Evolutionary conservation across 2,113 vertebrate species (phyloP), one percentile per base, ranked within the genome.

Genomic region (Edolisoma coerulescens): DNA sequence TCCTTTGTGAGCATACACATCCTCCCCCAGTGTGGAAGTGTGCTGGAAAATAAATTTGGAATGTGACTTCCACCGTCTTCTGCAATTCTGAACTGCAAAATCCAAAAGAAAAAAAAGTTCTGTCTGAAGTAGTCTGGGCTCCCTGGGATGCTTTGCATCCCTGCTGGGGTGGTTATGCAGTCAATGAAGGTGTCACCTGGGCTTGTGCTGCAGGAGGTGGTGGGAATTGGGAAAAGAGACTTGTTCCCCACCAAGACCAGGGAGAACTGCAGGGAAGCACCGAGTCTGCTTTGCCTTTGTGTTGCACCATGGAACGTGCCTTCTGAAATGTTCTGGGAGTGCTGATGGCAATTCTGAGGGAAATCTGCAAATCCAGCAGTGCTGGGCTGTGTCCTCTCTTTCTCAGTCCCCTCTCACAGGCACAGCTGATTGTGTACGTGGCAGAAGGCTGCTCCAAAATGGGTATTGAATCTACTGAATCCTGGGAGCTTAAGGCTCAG

Each of bases 371-470:
- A 76, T 56, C 32, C 44, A 35, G 1, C 8, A 1, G 19, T 49
- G 26, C 65, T 70, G 44, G 41, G 49, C 52, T 28, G 4, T 56
- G 37, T 82, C 52, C 13, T 84, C 6, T 0, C 56, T 84, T 67
- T 49, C 69, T 81, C 21, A 18, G 63, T 47, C 39, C 30, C 30
- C 14, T 89, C 42, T 89, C 0, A 0, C 42, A 57, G 57, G n/a
- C 57, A 42, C 23, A 57, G 65, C 20, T 9, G 3, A 33, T 9
- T 19, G n/a, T 4, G 1, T 20, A 9, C 1, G 0, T 37, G 53
- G 54, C 63, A 94, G 71, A 82, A 95, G 53, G 49, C 57, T 57
- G 53, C 41, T 91, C 54, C 57, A 57, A 87, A 79, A 61, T 20
- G 26, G 18, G 16, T 47, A 33, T 71, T 16, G 6, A 63, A 63